phyloP scores from a whole-genome alignment of 2,888 invertebrate genomes.

The Hartigia nigra region DNA sequence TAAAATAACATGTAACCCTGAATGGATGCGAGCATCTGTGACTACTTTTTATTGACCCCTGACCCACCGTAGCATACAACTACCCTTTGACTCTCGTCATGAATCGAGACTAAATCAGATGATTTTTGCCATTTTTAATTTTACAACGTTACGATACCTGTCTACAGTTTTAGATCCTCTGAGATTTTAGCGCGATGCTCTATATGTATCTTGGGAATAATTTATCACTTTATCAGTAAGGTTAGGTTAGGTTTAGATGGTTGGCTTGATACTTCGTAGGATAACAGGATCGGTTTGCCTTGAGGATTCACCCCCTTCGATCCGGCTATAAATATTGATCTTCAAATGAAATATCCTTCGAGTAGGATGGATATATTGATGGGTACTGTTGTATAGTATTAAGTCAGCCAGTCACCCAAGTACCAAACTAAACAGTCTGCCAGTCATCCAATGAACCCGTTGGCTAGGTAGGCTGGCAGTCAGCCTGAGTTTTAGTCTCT shows the following conservation, averaged over 20 bases:
- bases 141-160: background rate
- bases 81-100: background rate
- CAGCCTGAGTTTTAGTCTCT: background rate
- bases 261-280: background rate
- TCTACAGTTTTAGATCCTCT: background rate
- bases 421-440: background rate
- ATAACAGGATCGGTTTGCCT: background rate
- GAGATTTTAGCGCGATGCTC: background rate
- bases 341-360: background rate
- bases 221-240: background rate
- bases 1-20: slow-evolving; percentile 47
- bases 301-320: background rate
- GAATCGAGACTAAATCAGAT: background rate
- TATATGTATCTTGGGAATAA: slow-evolving; percentile 16
- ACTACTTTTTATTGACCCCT: background rate
- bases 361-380: background rate
- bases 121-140: background rate
- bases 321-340: background rate
- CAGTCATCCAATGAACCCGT: background rate
- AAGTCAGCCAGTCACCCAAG: background rate
- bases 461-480: background rate
- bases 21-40: slow-evolving; percentile 47
- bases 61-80: background rate
- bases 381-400: background rate
- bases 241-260: background rate